Percentiles rank a stretch among this genome's conserved stretches.
phyloP scores from a whole-genome alignment of 2,113 vertebrate genomes.

The Grallaria varia region DNA sequence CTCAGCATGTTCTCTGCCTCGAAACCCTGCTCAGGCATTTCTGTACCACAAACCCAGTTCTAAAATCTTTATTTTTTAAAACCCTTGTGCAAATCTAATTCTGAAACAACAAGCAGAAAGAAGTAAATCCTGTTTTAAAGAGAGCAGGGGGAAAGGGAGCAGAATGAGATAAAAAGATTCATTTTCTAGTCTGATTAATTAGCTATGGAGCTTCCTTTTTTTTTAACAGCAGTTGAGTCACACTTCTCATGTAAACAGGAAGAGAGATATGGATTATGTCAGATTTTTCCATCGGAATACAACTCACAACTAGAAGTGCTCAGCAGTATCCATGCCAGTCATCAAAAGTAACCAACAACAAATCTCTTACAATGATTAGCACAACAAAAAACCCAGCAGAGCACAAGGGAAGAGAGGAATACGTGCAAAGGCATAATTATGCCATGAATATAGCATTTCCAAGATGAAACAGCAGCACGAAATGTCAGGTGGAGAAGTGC shows the following conservation, averaged over 20 bases:
- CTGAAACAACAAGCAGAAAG: neutral
- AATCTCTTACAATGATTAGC: neutral
- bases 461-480: neutral
- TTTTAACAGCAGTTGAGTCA: neutral
- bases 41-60: neutral
- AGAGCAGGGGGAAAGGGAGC: neutral
- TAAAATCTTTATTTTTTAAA: neutral
- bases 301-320: neutral
- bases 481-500: neutral
- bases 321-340: neutral
- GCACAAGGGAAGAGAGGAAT: neutral
- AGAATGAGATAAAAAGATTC: neutral
- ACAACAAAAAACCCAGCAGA: conserved; percentile 8
- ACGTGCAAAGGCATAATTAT: neutral
- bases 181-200: neutral
- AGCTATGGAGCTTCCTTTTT: neutral
- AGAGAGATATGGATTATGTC: neutral
- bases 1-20: fast-evolving
- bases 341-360: conserved; percentile 39
- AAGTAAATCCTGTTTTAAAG: neutral
- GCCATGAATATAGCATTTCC: neutral
- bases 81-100: neutral
- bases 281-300: neutral
- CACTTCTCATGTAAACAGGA: neutral
- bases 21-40: fast-evolving